These are phyloP conservation scores for Lophotis ruficrista DNA, from an alignment of 2,113 vertebrate genomes.

Conservation along the genomic window DNA sequence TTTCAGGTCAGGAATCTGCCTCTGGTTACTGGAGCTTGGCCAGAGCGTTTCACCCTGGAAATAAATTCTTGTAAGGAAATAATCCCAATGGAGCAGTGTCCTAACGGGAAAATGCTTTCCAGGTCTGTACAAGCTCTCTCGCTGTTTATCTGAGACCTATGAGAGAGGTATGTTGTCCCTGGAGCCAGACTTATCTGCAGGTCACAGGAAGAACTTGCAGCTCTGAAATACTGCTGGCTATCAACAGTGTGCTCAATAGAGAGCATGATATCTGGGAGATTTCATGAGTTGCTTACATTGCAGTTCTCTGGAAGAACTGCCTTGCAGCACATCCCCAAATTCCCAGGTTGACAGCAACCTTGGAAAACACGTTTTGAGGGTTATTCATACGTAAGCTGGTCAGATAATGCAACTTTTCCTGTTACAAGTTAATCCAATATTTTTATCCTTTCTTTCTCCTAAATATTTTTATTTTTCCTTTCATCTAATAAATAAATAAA, in stretches of 20 bases:
- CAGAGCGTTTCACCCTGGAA: not conserved
- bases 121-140: not conserved
- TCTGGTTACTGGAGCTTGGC: not conserved
- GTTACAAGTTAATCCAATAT: fast-evolving
- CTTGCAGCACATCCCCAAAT: not conserved
- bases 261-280: not conserved
- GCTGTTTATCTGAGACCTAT: not conserved
- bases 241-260: not conserved
- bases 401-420: not conserved
- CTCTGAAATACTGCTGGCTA: not conserved
- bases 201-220: not conserved
- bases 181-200: not conserved
- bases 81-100: not conserved
- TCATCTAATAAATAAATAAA: not conserved
- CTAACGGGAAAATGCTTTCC: not conserved
- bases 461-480: not conserved
- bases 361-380: not conserved
- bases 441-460: not conserved
- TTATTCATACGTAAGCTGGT: not conserved
- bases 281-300: not conserved
- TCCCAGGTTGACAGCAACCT: fast-evolving
- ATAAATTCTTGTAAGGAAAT: not conserved
- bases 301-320: not conserved
- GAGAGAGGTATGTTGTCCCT: fast-evolving
- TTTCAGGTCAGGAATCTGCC: not conserved